Conservation (phyloP, 2,113 vertebrate genomes). For the Notiomystis cincta region DNA sequence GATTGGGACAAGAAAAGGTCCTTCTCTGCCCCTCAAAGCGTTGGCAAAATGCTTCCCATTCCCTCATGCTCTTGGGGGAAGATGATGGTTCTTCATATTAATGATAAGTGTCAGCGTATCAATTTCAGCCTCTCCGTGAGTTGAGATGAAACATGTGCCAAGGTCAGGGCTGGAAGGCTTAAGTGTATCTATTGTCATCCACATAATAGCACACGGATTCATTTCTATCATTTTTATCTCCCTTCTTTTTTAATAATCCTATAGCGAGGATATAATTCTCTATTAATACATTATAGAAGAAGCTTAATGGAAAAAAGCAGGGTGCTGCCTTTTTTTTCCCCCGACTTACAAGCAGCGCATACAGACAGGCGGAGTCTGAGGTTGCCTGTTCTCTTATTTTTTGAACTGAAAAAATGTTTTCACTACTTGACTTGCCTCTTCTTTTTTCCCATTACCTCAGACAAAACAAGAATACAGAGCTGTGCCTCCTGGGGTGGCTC, state of each 20-base stretch:
- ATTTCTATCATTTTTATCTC: constrained; percentile 68
- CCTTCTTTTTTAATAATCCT: constrained; percentile 65
- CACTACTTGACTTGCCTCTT: neutral
- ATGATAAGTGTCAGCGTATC: constrained; percentile 60
- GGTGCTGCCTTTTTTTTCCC: constrained; percentile 21
- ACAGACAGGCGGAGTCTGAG: constrained; percentile 11
- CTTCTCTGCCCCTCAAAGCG: neutral
- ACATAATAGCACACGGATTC: constrained; percentile 55
- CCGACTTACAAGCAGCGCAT: neutral
- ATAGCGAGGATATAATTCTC: constrained; percentile 58
- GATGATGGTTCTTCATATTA: constrained; percentile 51
- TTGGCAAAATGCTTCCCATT: neutral
- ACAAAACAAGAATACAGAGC: neutral
- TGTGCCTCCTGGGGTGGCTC: neutral
- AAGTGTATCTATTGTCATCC: constrained; percentile 69
- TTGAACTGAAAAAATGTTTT: neutral
- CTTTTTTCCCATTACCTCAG: neutral
- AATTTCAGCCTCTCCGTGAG: constrained; percentile 36
- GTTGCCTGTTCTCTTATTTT: neutral
- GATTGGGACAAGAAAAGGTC: neutral
- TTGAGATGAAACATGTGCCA: constrained; percentile 66
- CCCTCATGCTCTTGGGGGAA: neutral
- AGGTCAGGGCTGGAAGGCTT: constrained; percentile 64
- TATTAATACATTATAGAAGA: constrained; percentile 64
- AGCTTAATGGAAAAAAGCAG: constrained; percentile 55